A percentile compares a stretch with the other conserved stretches of the same genome.
phyloP scores from a whole-genome alignment of 2,797 vertebrate genomes.

The Florisuga fusca region DNA sequence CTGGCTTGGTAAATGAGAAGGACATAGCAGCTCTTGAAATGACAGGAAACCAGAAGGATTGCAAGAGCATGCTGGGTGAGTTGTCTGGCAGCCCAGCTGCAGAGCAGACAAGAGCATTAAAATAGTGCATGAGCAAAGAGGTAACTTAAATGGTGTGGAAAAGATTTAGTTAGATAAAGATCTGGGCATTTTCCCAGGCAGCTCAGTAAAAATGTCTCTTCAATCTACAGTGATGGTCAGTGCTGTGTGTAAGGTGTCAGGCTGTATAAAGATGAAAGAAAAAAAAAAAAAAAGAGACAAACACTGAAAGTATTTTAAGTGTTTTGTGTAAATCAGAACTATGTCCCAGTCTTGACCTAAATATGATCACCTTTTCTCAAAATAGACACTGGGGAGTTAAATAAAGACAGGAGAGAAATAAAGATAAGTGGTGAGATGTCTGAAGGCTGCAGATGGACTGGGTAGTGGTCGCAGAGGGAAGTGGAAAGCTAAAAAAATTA shows the following conservation, averaged over 20 bases:
- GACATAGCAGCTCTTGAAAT: background rate
- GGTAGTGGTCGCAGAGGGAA: background rate
- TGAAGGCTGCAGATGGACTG: background rate
- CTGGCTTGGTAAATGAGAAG: background rate
- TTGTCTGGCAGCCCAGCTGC: background rate
- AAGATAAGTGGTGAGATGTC: background rate
- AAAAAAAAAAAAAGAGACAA: too few relatives aligned
- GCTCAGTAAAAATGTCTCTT: background rate
- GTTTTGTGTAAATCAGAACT: background rate
- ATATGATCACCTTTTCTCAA: background rate
- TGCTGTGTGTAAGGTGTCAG: background rate
- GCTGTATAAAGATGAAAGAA: background rate
- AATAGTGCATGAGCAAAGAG: accelerated
- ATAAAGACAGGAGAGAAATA: background rate
- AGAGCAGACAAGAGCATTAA: background rate
- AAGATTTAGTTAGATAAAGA: background rate
- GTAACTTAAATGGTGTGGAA: background rate
- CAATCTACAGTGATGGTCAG: background rate
- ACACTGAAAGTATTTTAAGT: background rate
- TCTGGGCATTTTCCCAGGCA: background rate
- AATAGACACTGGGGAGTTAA: background rate
- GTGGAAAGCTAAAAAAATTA: background rate
- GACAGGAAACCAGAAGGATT: background rate
- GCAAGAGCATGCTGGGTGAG: background rate
- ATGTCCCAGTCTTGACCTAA: background rate